These are phyloP conservation scores for Hartigia nigra DNA, from an alignment of 2,888 invertebrate genomes.

Conservation along the genomic window DNA sequence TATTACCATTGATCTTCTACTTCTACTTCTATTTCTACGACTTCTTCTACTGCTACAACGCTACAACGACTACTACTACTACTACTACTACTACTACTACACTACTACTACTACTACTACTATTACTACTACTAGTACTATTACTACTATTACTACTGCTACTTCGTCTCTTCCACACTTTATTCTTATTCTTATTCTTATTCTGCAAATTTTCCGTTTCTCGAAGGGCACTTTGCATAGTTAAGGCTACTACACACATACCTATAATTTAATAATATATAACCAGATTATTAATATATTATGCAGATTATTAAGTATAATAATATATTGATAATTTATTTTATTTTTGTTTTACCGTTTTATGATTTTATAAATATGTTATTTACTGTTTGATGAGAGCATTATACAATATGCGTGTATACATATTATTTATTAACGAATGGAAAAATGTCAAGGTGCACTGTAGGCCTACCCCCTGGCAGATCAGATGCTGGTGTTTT, in stretches of 20 bases:
- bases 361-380: constrained; percentile 64
- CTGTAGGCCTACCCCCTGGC: constrained; percentile 37
- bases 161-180: neutral
- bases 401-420: constrained; percentile 20
- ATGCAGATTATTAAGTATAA: constrained; percentile 59
- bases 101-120: neutral
- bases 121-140: neutral
- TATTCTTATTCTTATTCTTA: constrained; percentile 14
- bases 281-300: constrained; percentile 64
- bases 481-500: constrained; percentile 21
- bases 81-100: neutral
- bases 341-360: constrained; percentile 65
- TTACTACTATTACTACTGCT: neutral
- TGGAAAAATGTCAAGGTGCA: constrained; percentile 36
- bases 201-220: constrained; percentile 12
- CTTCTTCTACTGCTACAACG: constrained; percentile 15
- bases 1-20: constrained; percentile 50
- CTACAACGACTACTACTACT: no score
- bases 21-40: constrained; percentile 24
- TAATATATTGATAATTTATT: constrained; percentile 65
- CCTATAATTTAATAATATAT: constrained; percentile 54
- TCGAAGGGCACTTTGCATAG: constrained; percentile 57
- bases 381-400: constrained; percentile 56
- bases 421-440: constrained; percentile 34
- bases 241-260: constrained; percentile 46